These are phyloP conservation scores for Oligia fasciuncula DNA, from an alignment of 2,888 invertebrate genomes.

Conservation along the genomic window DNA sequence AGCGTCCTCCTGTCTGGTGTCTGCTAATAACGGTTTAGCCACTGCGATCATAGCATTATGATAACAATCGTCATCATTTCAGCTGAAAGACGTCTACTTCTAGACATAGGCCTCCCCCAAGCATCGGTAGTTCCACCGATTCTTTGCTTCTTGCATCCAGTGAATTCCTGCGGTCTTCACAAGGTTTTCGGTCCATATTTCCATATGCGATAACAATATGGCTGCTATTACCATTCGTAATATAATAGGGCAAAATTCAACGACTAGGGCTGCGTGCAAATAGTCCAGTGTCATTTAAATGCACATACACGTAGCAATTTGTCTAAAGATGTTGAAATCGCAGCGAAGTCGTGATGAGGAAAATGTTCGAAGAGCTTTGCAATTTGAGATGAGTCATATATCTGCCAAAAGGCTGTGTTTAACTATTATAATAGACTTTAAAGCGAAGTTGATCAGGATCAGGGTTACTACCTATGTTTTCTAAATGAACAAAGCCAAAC, in stretches of 20 bases:
- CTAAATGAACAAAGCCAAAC: neutral
- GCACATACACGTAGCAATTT: slow-evolving; percentile 24
- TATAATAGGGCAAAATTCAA: slow-evolving; percentile 2
- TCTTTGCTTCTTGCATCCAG: neutral
- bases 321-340: slow-evolving; percentile 32
- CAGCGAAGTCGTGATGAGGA: slow-evolving; percentile 27
- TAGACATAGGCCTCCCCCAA: neutral
- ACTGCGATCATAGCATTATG: neutral
- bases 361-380: slow-evolving; percentile 19
- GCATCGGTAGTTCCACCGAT: neutral
- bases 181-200: neutral
- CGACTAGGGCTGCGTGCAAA: slow-evolving; percentile 8
- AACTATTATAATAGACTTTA: neutral
- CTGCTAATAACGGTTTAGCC: neutral
- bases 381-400: neutral
- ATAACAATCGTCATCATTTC: neutral
- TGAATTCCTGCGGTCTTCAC: neutral
- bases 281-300: neutral
- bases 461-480: neutral
- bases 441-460: slow-evolving; percentile 4
- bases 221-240: neutral
- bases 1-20: neutral
- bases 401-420: neutral
- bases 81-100: neutral
- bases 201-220: neutral